Base-by-base conservation (phyloP, 2,888 invertebrate species). In the Agrotis segetum region DNA sequence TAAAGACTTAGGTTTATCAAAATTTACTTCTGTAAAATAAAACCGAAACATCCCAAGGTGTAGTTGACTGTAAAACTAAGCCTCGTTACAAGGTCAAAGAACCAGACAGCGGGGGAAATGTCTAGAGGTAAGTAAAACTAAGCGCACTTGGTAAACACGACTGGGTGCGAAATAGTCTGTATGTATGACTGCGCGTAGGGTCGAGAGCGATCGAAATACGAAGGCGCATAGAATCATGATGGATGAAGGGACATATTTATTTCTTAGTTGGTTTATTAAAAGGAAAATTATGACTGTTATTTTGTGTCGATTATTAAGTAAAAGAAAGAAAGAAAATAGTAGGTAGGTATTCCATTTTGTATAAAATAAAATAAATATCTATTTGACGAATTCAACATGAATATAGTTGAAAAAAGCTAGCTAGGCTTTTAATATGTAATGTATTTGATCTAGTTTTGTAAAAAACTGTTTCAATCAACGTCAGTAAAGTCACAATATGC, bases 41-140 rank as follows among this genome's bases (percentile, higher is more conserved):
- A 40, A 11, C 13, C n/a, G 16, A 34, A 34, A 34, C 34, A n/a
- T 34, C 11, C n/a, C 13, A 34, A 6, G 34, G 40, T 56, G 34
- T 34, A 13, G 56, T 14, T 17, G 55, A 49, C 16, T 49, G 21
- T 72, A 74, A 19, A 13, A 53, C 14, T 81, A 71, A 77, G 72
- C 67, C 77, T 86, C 82, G 83, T 87, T 85, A 82, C 69, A 84
- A 83, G 89, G 88, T 89, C 90, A 90, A 83, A 79, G 81, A 88
- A 88, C 88, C 87, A 88, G 88, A 89, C 90, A 61, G 83, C 66
- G 78, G 83, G 85, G 85, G 71, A 34, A 85, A 69, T 69, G 76
- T 75, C 83, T 77, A 56, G 65, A 78, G 70, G 85, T 74, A 83
- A 66, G 55, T 61, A 73, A 65, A 67, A 71, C 63, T 72, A 59